Evolutionary conservation across 1,140 invertebrate species (phyloP).

Genomic region (Drosophila fuyamai): DNA sequence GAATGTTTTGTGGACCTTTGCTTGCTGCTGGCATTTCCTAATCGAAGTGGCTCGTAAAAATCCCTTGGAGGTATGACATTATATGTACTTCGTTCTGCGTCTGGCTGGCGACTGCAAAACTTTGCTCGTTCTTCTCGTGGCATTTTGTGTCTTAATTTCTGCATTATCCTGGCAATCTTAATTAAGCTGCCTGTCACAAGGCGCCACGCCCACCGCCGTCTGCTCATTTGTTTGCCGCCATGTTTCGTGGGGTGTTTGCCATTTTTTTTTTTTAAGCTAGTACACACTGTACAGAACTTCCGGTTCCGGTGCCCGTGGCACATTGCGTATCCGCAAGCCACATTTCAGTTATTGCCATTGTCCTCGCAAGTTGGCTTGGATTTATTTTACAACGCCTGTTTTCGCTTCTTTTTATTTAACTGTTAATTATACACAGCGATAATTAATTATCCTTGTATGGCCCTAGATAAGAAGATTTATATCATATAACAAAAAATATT

Average conservation of each 20-base stretch:
- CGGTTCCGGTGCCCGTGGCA: slow-evolving; percentile 17
- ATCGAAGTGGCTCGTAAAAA: slow-evolving; percentile 17
- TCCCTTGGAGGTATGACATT: not conserved
- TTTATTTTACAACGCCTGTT: not conserved
- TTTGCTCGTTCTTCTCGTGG: slow-evolving; percentile 18
- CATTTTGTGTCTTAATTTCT: slow-evolving; percentile 55
- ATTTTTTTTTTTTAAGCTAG: not conserved
- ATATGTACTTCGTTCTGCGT: not conserved
- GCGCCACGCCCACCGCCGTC: slow-evolving; percentile 11
- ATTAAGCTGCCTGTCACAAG: slow-evolving; percentile 56
- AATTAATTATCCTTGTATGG: too few species aligned
- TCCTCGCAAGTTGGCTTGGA: slow-evolving; percentile 9
- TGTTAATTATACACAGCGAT: not conserved
- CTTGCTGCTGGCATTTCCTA: not conserved
- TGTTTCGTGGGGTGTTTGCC: slow-evolving; percentile 9
- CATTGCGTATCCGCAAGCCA: slow-evolving; percentile 26
- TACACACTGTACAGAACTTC: slow-evolving; percentile 17
- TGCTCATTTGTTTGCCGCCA: slow-evolving; percentile 36
- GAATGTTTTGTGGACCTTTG: slow-evolving; percentile 21
- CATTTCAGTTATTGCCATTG: slow-evolving; percentile 29
- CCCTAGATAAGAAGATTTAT: too few species aligned
- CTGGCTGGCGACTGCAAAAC: slow-evolving; percentile 10
- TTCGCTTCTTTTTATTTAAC: not conserved
- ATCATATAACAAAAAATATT: not conserved
- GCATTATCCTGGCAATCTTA: slow-evolving; percentile 66